Base-by-base conservation (phyloP, 2,797 vertebrate genomes). In the Hydrocynus forskahlii region DNA sequence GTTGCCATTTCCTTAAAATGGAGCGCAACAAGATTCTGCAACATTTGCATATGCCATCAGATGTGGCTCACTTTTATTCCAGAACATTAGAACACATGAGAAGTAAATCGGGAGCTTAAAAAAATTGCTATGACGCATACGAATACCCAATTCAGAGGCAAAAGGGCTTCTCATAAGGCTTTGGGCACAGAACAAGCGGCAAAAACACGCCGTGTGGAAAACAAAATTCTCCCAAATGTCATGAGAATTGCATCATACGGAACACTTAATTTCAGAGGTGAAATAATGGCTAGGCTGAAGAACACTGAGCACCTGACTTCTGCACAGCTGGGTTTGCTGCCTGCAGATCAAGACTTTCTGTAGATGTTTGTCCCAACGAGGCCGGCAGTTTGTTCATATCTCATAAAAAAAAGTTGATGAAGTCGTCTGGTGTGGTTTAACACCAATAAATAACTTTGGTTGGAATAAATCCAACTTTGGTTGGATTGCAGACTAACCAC, bases 241-340 rank as follows among this genome's bases (percentile, higher is more conserved):
- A 80, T 63, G 57, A 35, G 69, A 80, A 74, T 80, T 77, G 68
- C 54, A 67, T 82, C 63, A 69, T 75, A 71, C 23, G 7, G 45
- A 81, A 71, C 14, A 35, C 43, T 74, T 78, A 82, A 82, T 83
- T 60, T 64, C 72, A 79, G 67, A 25, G 50, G 67, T 82, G 78
- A 84, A 83, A 86, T 75, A 64, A 82, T 59, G 77, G 45, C 5
- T 17, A 80, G 68, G 67, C 50, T 48, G 45, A 77, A 76, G 75
- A 77, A 50, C 29, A 70, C 77, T 82, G 80, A 85, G 77, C 62
- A 76, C 40, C 66, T 63, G 55, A 80, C 73, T 77, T 74, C 16
- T 72, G 77, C 54, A 70, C 72, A 52, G 81, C 9, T 50, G 80
- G 76, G 75, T 83, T 85, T 78, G 70, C n/a, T n/a, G n/a, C n/a